phyloP scores from a whole-genome alignment of 2,113 vertebrate species.

The Parotia lawesii region DNA sequence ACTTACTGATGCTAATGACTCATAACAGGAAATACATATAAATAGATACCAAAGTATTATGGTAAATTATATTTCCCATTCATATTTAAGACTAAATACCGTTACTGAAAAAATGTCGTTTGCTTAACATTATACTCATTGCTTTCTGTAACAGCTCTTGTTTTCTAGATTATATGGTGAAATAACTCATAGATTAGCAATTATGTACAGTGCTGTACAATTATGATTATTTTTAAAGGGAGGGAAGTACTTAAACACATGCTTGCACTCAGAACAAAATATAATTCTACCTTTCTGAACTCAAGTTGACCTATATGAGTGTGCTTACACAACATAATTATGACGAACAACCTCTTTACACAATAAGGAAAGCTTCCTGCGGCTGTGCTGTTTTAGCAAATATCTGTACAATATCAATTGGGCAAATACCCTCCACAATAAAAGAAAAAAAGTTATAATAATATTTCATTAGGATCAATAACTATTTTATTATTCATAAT shows the following conservation, averaged over 20 bases:
- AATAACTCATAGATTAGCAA: not conserved
- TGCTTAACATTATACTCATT: not conserved
- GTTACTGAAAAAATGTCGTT: not conserved
- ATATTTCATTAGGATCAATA: conserved; percentile 71
- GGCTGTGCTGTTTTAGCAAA: not conserved
- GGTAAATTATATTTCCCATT: not conserved
- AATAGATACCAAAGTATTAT: not conserved
- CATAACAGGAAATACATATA: not conserved
- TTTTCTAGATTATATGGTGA: not conserved
- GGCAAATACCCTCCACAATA: conserved; percentile 1
- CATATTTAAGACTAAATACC: not conserved
- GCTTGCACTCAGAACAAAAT: not conserved
- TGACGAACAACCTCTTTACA: conserved; percentile 41
- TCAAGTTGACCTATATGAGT: conserved; percentile 21
- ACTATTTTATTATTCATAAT: conserved; percentile 67
- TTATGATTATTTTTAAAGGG: not conserved
- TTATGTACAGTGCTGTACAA: not conserved
- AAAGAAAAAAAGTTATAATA: conserved; percentile 48
- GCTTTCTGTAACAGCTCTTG: not conserved
- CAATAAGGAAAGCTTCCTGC: conserved; percentile 33
- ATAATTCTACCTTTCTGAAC: conserved; percentile 45
- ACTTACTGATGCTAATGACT: not conserved
- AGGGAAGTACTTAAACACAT: not conserved
- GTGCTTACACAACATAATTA: conserved; percentile 49
- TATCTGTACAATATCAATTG: conserved; percentile 32